These are phyloP conservation scores for Limnephilus rhombicus DNA, from an alignment of 2,888 invertebrate species.

Conservation along the genomic window DNA sequence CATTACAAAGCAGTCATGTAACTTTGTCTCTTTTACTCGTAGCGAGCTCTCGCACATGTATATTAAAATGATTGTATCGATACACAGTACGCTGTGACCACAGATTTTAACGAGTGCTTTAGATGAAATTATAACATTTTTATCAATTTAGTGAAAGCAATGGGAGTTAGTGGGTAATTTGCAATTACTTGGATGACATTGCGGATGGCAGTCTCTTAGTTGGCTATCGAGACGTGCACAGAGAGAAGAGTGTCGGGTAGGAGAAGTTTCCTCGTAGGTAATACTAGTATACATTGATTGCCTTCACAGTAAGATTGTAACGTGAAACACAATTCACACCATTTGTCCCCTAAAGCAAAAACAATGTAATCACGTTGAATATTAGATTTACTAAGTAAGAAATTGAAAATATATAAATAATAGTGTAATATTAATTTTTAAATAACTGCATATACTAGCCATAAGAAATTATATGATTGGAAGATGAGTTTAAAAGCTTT, in stretches of 20 bases:
- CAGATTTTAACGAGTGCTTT: not conserved
- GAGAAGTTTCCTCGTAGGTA: conserved; percentile 15
- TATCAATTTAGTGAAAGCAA: not conserved
- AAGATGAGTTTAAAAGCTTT: conserved; percentile 64
- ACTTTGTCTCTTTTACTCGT: not conserved
- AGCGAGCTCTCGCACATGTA: not conserved
- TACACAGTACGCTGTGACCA: not conserved
- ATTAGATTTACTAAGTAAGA: conserved; percentile 44
- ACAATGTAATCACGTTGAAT: conserved; percentile 50
- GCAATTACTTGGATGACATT: conserved; percentile 5
- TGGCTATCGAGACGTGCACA: not conserved
- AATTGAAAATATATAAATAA: conserved; percentile 58
- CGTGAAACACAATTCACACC: conserved; percentile 22
- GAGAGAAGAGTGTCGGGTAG: not conserved
- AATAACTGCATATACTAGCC: conserved; percentile 58
- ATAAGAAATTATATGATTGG: conserved; percentile 61
- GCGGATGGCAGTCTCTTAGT: not conserved
- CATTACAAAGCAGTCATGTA: not conserved
- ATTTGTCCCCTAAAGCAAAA: conserved; percentile 46
- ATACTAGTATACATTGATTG: conserved; percentile 15
- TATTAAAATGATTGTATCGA: not conserved
- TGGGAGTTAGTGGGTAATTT: not conserved
- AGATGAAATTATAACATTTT: not conserved
- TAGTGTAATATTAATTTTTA: conserved; percentile 54
- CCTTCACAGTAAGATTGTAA: conserved; percentile 35